These are phyloP conservation scores for Thereva nobilitata DNA, from an alignment of 2,888 invertebrate species.

Conservation along the genomic window DNA sequence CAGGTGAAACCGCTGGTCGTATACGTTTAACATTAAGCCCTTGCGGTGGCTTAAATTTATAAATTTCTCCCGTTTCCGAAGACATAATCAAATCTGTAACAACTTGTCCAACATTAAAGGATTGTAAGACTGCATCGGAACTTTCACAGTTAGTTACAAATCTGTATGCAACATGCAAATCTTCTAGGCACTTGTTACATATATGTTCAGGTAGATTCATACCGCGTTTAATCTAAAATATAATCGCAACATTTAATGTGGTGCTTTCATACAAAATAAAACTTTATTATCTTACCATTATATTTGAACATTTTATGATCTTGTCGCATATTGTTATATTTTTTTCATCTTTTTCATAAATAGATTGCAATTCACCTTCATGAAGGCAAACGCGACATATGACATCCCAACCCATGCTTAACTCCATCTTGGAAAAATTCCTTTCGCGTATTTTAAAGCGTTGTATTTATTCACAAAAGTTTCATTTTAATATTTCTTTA, in stretches of 20 bases:
- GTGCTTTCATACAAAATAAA: neutral
- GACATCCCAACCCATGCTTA: slow-evolving; percentile 39
- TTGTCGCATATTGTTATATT: slow-evolving; percentile 38
- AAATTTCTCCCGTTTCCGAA: slow-evolving; percentile 30
- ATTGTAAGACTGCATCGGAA: slow-evolving; percentile 43
- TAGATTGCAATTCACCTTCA: slow-evolving; percentile 40
- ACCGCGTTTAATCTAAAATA: slow-evolving; percentile 19
- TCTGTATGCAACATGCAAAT: slow-evolving; percentile 42
- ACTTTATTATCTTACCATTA: slow-evolving; percentile 33
- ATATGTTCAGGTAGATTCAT: slow-evolving; percentile 44
- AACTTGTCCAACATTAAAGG: slow-evolving; percentile 25
- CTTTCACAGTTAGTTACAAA: slow-evolving; percentile 44
- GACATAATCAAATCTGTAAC: slow-evolving; percentile 24
- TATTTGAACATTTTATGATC: slow-evolving; percentile 41
- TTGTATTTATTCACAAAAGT: neutral
- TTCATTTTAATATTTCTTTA: too few species aligned
- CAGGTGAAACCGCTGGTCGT: neutral
- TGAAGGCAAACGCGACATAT: slow-evolving; percentile 44
- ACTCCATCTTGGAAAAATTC: slow-evolving; percentile 30
- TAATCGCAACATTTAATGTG: neutral
- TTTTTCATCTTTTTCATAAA: slow-evolving; percentile 40
- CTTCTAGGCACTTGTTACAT: slow-evolving; percentile 41
- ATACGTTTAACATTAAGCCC: slow-evolving; percentile 40
- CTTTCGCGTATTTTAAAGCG: slow-evolving; percentile 10
- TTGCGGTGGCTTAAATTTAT: slow-evolving; percentile 40